phyloP scores from a whole-genome alignment of 2,113 vertebrate genomes.

The Cephalopterus ornatus region DNA sequence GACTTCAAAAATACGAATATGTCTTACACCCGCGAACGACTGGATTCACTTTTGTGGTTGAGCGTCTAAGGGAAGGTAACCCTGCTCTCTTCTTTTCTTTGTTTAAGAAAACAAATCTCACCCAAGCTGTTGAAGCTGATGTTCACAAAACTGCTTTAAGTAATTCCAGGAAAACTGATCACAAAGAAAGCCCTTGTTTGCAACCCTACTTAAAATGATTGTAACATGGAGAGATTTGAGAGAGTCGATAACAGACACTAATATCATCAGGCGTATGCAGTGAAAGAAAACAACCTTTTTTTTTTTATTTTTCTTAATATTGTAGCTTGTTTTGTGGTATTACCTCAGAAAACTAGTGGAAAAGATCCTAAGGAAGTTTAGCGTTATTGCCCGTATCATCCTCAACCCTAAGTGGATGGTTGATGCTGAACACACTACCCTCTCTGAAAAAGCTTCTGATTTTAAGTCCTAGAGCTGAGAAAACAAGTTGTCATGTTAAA shows the following conservation, averaged over 20 bases:
- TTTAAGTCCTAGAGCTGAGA: not conserved
- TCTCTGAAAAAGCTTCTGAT: not conserved
- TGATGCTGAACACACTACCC: not conserved
- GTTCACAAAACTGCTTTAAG: not conserved
- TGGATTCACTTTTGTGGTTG: constrained; percentile 94
- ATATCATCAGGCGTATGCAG: not conserved
- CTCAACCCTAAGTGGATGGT: not conserved
- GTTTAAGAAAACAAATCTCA: not conserved
- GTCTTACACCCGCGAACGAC: constrained; percentile 94
- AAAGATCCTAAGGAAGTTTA: not conserved
- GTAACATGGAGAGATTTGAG: not conserved
- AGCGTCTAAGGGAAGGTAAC: constrained; percentile 88
- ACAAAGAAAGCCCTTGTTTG: not conserved
- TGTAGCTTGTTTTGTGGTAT: not conserved
- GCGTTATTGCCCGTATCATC: not conserved
- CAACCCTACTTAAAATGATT: not conserved
- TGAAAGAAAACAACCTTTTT: not conserved
- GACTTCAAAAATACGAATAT: constrained; percentile 86
- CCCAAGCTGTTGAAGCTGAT: not conserved
- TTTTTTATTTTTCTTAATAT: not conserved
- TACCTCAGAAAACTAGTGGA: not conserved
- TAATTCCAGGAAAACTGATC: not conserved
- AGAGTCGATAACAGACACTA: not conserved
- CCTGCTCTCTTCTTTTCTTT: not conserved
- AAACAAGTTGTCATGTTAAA: not conserved